phyloP scores from a whole-genome alignment of 1,140 invertebrate species.

The Melanaphis sacchari region DNA sequence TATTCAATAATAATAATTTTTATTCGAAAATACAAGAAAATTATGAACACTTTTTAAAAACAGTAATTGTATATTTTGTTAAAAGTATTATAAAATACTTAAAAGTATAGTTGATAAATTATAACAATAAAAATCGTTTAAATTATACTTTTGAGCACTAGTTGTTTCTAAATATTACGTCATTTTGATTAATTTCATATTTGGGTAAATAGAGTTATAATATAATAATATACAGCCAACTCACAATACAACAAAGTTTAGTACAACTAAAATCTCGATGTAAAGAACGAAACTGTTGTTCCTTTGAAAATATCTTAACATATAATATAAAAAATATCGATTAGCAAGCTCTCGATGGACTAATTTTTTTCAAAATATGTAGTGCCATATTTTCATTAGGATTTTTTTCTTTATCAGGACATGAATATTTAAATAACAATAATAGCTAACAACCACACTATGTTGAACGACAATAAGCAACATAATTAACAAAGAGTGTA shows the following conservation, averaged over 20 bases:
- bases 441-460: neutral
- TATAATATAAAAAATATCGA: too few species aligned
- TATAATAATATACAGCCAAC: too few species aligned
- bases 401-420: neutral
- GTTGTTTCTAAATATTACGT: neutral
- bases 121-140: neutral
- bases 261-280: too few species aligned
- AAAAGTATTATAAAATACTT: neutral
- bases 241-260: too few species aligned
- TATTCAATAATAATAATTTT: neutral
- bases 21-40: neutral
- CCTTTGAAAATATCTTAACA: too few species aligned
- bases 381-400: neutral
- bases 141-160: neutral
- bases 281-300: too few species aligned
- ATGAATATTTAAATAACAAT: conserved; percentile 16
- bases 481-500: neutral
- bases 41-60: too few species aligned
- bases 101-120: too few species aligned
- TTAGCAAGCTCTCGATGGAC: too few species aligned
- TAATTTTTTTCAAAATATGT: neutral
- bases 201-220: neutral
- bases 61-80: neutral
- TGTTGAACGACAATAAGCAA: neutral
- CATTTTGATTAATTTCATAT: neutral